Percentiles rank a stretch among this genome's conserved stretches.
Evolutionary conservation across 1,140 invertebrate genomes (phyloP).

Genomic region (Limonius californicus): DNA sequence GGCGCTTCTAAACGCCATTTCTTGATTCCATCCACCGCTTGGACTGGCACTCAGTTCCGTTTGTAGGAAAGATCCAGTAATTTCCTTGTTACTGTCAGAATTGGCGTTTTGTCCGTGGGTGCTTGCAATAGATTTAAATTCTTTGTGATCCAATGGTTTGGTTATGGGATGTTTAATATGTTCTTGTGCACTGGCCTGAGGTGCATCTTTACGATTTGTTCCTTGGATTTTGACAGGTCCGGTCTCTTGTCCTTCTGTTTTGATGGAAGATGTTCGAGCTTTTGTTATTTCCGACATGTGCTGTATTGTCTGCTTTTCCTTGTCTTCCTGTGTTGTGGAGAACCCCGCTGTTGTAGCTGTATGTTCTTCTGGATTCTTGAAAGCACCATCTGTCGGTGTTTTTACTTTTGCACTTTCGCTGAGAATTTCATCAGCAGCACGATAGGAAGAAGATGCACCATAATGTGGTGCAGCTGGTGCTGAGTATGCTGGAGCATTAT

Average conservation of each 20-base stretch:
- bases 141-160: no score
- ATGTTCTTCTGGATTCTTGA: neutral
- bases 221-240: neutral
- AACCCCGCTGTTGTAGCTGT: no score
- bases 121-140: no score
- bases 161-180: no score
- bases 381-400: neutral
- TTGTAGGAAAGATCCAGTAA: no score
- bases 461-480: neutral
- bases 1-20: no score
- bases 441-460: neutral
- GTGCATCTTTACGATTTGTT: no score
- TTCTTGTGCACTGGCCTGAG: no score
- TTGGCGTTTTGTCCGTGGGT: no score
- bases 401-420: neutral
- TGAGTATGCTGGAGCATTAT: slow-evolving; percentile 7
- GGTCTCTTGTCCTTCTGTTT: neutral
- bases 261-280: neutral
- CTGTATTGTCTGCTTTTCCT: neutral
- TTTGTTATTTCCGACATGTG: neutral
- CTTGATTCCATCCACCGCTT: no score
- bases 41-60: no score
- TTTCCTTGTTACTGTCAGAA: no score
- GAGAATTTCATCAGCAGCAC: neutral
- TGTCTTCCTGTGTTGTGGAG: neutral